Percentiles rank a stretch among this genome's conserved stretches.
These are phyloP conservation scores for Odocoileus virginianus DNA, from an alignment of 2,113 vertebrate genomes.

Conservation along the genomic window DNA sequence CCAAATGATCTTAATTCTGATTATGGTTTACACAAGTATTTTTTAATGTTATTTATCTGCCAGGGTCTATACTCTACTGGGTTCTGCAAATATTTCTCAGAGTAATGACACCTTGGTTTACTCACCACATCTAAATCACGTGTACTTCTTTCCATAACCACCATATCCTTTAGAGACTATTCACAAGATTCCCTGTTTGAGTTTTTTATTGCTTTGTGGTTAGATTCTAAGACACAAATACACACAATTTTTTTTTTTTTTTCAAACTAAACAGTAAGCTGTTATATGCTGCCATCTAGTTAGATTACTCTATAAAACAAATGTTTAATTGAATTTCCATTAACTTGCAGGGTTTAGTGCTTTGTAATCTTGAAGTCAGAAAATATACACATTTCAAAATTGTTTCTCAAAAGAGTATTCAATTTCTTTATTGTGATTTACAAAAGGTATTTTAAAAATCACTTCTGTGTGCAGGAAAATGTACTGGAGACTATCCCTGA, in stretches of 20 bases:
- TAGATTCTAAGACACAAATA: constrained; percentile 18
- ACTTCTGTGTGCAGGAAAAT: neutral
- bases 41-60: neutral
- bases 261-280: constrained; percentile 65
- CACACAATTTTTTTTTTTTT: neutral
- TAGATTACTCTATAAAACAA: constrained; percentile 74
- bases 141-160: neutral
- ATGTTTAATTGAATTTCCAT: constrained; percentile 55
- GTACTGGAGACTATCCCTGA: neutral
- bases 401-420: neutral
- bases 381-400: neutral
- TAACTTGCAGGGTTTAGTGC: neutral
- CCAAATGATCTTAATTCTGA: neutral
- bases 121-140: neutral
- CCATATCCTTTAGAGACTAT: neutral
- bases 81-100: neutral
- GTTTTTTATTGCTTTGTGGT: constrained; percentile 2
- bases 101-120: neutral
- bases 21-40: neutral
- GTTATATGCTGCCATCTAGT: constrained; percentile 81
- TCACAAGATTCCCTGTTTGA: neutral
- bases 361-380: constrained; percentile 7
- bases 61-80: neutral
- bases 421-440: neutral
- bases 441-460: neutral